Base-by-base conservation (phyloP, 2,797 vertebrate genomes). In the Myotis myotis region DNA sequence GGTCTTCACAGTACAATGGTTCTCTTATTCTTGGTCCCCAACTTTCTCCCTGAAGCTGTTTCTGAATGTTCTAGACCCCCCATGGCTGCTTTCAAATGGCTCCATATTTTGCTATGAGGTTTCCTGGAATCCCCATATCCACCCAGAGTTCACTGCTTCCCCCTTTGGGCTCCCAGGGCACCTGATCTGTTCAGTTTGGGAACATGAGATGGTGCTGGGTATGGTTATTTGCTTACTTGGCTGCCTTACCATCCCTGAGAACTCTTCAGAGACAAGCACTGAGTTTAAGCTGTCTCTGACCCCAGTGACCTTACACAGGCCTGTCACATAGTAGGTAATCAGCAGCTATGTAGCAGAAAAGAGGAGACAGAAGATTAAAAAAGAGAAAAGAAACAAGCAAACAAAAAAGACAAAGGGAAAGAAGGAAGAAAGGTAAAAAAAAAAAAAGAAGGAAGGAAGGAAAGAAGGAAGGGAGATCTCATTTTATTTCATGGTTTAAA, bases 1-100 rank as follows among this genome's bases (percentile, higher is more conserved):
- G 3, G 13, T 72, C 70, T 90, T 7, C 16, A 38, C 1, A n/a
- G 49, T 23, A 75, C 36, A 90, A 19, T 5, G 36, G 25, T 53
- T 47, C 16, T 74, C 57, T 53, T 74, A 30, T 79, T 89, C 55
- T 60, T 25, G 66, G 60, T 62, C 44, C 4, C 36, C 6, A 70
- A 5, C 19, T 47, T 76, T 36, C 70, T 82, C 68, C 38, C 5
- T n/a, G 38, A 81, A 89, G 64, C 36, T 47, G 11, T 49, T 84
- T 86, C 36, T 19, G 12, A 41, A 22, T 93, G 9, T 68, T 89
- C 23, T 36, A 72, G 62, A 60, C 12, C 8, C 8, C 23, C 28
- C 6, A n/a, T 4, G 16, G 10, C 44, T 11, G 1, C 10, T 17
- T 16, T 30, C 30, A 3, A 28, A 47, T 2, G 8, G n/a, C 16